Evolutionary conservation across 2,797 vertebrate genomes (phyloP), one percentile per base, ranked within the genome.

Genomic region (Poeciliopsis presidionis): DNA sequence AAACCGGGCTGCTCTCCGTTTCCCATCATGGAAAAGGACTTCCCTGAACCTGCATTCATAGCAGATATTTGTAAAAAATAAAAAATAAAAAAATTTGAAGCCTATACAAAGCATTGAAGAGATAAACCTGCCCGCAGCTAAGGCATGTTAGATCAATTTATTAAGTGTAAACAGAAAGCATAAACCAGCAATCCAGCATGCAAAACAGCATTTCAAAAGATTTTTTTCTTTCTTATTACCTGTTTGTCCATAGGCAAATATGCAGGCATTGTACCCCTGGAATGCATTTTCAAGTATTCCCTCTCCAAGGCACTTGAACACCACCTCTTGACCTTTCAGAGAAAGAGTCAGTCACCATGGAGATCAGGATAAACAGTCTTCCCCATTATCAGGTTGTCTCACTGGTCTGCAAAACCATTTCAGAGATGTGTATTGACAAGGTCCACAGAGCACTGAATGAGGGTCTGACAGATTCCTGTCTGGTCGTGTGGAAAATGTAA

Each of bases 1-100:
- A 99, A 95, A 89, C 98, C 98, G 25, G 98, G 96, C 94, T 98
- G 97, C 77, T 99, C 98, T 47, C 96, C 95, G 63, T 96, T 98
- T 78, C 98, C 98, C 98, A 99, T 99, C 98, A 99, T 99, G 78
- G 98, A 99, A 94, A 98, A 99, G 76, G 98, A 99, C 91, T 99
- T 99, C 90, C 98, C 98, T 49, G 98, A 99, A 92, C 98, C 98
- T 99, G 91, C 22, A 82, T 6, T 28, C 55, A 89, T 22, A 65
- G 30, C 20, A 85, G 20, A 81, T 45, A 73, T 72, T 65, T 80
- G 30, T 47, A 4, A 22, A 57, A 72, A n/a, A n/a, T n/a, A n/a
- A 16, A 30, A n/a, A 33, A 25, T 3, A 11, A n/a, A n/a, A 12
- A n/a, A 5, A 47, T 14, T 28, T 39, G 57, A n/a, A n/a, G 39